Evolutionary conservation across 2,797 vertebrate genomes (phyloP), one percentile per base, ranked within the genome.

Genomic region (Hybognathus amarus): DNA sequence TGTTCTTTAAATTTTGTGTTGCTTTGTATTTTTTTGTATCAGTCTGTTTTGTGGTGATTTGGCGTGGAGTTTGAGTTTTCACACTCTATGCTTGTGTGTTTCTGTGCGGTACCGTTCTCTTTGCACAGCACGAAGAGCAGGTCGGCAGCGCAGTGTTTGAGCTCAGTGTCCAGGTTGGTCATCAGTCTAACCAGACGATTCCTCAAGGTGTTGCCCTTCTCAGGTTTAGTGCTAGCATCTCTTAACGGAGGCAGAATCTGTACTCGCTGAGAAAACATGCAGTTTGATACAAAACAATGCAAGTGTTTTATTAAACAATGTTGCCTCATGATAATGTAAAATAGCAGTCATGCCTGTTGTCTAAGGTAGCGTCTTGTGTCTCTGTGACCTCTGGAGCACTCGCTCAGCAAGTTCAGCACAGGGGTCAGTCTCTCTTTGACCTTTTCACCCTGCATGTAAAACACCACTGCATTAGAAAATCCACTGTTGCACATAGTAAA

Each of bases 51-150:
- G 61, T 63, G 13, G 27, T 63, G 3, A 8, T 30, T 63, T 30
- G 24, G 1, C 2, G 0, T 27, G 59, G 24, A 17, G 24, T 63
- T 63, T 63, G 24, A 17, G 24, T 63, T 63, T 63, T 61, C 59
- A 27, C 2, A 3, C 4, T 27, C 24, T 27, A 61, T 61, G 59
- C 59, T 61, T 13, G 59, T 6, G 12, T 61, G 22, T 76, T 59
- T 38, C 1, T 18, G 5, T 27, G 12, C 11, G 0, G 82, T 82
- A 92, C 91, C 90, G 4, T 90, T 92, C 89, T 96, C 95, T 86
- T 96, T 96, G 92, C 95, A 96, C 88, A 96, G 94, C 71, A 96
- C 94, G 84, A 96, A 96, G 42, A 96, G 93, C 80, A 96, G 92
- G 86, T 96, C 95, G 0, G 95, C 95, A 0, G 95, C 95, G 11